Evolutionary conservation across 2,797 vertebrate genomes (phyloP), one percentile per base, ranked within the genome.

Genomic region (Eutrigla gurnardus): DNA sequence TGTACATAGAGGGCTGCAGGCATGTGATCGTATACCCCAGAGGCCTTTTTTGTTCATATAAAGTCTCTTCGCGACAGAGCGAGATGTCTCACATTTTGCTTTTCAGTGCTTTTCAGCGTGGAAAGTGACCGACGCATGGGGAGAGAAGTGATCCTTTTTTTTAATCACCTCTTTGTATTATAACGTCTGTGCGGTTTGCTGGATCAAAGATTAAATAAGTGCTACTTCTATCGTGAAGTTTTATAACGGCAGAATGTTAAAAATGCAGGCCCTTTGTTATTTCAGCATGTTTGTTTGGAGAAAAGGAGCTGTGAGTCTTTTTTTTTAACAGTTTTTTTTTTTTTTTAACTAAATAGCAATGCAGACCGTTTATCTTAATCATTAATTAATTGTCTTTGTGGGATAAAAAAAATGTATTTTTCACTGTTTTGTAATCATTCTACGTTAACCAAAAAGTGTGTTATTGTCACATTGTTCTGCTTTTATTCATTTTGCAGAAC

Each of bases 1-100:
- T 80, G 80, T 82, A 83, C 52, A 84, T 83, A 81, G 75, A 88
- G 67, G 78, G 82, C 81, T 86, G 78, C 58, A 76, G 86, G 82
- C 84, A 88, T 89, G 90, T 86, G 86, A 87, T 78, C 77, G 13
- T 84, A 83, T 61, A 93, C 91, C 88, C 91, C 86, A 91, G 91
- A 91, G 92, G 91, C 91, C 91, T 94, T 94, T 93, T 25, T 58
- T 76, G 84, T 91, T 92, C 79, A 62, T 76, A 46, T 75, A 65
- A 45, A 25, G 63, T 90, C 45, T 65, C 75, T 62, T 74, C 81
- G 75, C 76, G 72, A 78, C 67, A 70, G 62, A 81, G 72, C 66
- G 76, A 80, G 60, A 65, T 67, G 84, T 85, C 70, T 69, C 46
- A 65, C 61, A 70, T 81, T 74, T 42, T 2, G 49, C 73, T 83